Percentiles rank a stretch among this genome's conserved stretches.
These are phyloP conservation scores for Orchesella flavescens DNA, from an alignment of 2,888 invertebrate species.

Conservation along the genomic window DNA sequence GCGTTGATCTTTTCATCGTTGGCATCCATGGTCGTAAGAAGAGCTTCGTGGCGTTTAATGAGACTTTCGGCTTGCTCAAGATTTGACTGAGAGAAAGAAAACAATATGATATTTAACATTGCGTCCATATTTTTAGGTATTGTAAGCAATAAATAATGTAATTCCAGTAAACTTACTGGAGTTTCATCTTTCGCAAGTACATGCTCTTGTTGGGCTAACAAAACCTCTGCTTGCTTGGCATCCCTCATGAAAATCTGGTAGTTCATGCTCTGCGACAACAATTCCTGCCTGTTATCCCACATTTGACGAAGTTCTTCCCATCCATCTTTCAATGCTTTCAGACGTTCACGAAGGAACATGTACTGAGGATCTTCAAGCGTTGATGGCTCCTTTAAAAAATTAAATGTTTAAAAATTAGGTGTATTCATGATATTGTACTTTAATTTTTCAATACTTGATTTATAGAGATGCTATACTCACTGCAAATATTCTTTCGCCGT, in stretches of 20 bases:
- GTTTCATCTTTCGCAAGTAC: constrained; percentile 97
- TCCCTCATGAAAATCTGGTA: constrained; percentile 96
- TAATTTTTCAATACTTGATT: too few relatives aligned
- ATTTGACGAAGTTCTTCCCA: constrained; percentile 99
- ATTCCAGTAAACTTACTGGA: constrained; percentile 78
- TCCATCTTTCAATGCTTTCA: constrained; percentile 98
- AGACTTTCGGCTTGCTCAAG: constrained; percentile 98
- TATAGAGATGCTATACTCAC: too few relatives aligned
- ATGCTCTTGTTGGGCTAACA: constrained; percentile 98
- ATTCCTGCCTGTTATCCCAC: constrained; percentile 98
- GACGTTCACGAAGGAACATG: constrained; percentile 98
- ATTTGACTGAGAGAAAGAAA: constrained; percentile 77
- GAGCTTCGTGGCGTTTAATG: constrained; percentile 98
- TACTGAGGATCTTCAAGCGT: constrained; percentile 98
- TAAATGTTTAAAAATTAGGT: constrained; percentile 6
- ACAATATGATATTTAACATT: constrained; percentile 3
- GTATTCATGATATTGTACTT: background rate
- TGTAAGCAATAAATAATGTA: constrained; percentile 6
- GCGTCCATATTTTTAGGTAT: background rate
- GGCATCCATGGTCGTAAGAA: constrained; percentile 99
- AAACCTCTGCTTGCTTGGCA: constrained; percentile 96
- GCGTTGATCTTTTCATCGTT: constrained; percentile 99
- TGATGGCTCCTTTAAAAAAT: constrained; percentile 79
- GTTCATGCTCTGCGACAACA: constrained; percentile 95
- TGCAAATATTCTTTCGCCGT: constrained; percentile 94